phyloP scores from a whole-genome alignment of 2,888 invertebrate genomes.

The Sepioteuthis lessoniana region DNA sequence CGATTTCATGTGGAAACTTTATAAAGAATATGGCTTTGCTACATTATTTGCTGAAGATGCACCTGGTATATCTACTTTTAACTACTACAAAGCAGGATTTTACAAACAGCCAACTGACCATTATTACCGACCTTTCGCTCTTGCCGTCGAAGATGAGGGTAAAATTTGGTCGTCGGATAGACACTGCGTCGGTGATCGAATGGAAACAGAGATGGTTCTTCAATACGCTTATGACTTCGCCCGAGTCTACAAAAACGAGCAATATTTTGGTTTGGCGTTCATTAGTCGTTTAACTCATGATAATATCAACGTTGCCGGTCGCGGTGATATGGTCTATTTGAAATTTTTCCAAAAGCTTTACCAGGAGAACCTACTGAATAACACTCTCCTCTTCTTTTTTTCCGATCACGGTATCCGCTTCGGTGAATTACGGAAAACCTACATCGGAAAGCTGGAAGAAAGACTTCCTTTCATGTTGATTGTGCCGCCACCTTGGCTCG shows the following conservation, averaged over 20 bases:
- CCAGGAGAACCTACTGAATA: constrained; percentile 62
- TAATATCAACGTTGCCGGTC: constrained; percentile 84
- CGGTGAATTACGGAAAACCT: constrained; percentile 87
- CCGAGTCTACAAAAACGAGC: constrained; percentile 78
- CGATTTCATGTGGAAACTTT: constrained; percentile 89
- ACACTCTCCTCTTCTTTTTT: constrained; percentile 76
- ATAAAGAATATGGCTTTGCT: constrained; percentile 82
- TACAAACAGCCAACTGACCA: constrained; percentile 87
- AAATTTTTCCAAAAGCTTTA: constrained; percentile 78
- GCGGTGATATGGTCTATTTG: constrained; percentile 82
- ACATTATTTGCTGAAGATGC: constrained; percentile 91
- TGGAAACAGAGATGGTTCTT: constrained; percentile 83
- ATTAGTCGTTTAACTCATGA: constrained; percentile 89
- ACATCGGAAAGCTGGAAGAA: constrained; percentile 86
- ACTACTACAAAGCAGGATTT: constrained; percentile 85
- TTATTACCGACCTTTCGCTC: constrained; percentile 85
- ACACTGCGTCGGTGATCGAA: constrained; percentile 82
- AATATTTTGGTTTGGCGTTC: constrained; percentile 90
- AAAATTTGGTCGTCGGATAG: constrained; percentile 65
- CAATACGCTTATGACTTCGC: constrained; percentile 79
- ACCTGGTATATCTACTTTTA: constrained; percentile 85
- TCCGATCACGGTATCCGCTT: constrained; percentile 94
- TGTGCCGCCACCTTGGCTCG: constrained; percentile 84
- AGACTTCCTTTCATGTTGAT: constrained; percentile 87
- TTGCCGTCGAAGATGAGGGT: constrained; percentile 77